phyloP scores from a whole-genome alignment of 2,797 vertebrate species.

The Psittacula derbiana region DNA sequence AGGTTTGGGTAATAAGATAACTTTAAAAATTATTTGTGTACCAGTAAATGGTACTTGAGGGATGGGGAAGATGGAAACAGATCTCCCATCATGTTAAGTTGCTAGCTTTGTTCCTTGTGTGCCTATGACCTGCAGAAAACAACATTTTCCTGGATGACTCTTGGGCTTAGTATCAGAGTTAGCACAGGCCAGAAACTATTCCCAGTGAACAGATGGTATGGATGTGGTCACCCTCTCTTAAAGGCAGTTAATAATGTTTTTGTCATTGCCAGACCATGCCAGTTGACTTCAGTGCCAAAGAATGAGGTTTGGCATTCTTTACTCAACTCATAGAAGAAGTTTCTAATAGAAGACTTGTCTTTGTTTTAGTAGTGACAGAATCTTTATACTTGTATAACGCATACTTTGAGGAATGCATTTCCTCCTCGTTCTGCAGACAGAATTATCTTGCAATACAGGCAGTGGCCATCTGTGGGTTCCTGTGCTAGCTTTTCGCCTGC shows the following conservation, averaged over 20 bases:
- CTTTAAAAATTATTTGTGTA: neutral
- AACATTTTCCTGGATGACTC: neutral
- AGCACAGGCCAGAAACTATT: neutral
- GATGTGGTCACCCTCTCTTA: neutral
- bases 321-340: neutral
- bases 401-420: neutral
- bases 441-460: neutral
- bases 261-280: neutral
- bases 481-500: neutral
- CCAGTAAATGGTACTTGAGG: neutral
- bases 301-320: neutral
- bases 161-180: neutral
- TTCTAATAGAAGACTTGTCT: neutral
- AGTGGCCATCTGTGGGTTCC: neutral
- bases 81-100: neutral
- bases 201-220: neutral
- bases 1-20: neutral
- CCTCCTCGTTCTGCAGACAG: neutral
- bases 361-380: neutral
- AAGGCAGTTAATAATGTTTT: neutral
- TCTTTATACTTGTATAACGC: neutral
- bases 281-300: neutral
- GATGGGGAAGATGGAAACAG: rapidly evolving
- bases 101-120: neutral
- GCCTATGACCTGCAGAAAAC: neutral